Percentiles rank a stretch among this genome's conserved stretches.
Evolutionary conservation across 2,113 vertebrate genomes (phyloP).

Genomic region (Gopherus flavomarginatus): DNA sequence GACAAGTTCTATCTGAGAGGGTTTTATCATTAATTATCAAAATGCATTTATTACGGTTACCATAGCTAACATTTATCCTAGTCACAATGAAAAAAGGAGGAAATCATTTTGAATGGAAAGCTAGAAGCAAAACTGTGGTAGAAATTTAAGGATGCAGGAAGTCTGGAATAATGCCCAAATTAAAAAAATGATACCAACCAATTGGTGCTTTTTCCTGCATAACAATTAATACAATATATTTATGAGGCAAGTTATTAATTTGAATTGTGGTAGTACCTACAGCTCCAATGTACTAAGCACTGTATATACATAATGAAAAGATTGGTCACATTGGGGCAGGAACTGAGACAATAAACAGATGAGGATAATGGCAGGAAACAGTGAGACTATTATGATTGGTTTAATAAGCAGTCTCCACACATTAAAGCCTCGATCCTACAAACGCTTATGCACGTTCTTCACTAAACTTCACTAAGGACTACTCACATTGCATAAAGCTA

Average conservation of each 20-base stretch:
- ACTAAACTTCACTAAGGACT: background rate
- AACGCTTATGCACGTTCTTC: background rate
- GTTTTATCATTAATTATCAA: background rate
- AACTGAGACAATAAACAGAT: background rate
- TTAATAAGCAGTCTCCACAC: background rate
- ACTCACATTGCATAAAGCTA: background rate
- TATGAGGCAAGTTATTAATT: background rate
- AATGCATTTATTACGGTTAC: constrained; percentile 3
- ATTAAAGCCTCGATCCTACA: background rate
- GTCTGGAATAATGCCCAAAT: background rate
- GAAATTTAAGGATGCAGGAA: background rate
- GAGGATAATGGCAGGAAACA: background rate
- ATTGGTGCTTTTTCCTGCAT: background rate
- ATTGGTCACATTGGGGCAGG: too few relatives aligned
- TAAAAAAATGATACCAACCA: background rate
- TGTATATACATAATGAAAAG: background rate
- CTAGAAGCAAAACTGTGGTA: background rate
- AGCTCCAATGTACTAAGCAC: background rate
- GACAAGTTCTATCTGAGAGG: background rate
- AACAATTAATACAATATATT: background rate
- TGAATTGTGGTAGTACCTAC: background rate
- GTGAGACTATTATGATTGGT: background rate
- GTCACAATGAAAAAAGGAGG: background rate
- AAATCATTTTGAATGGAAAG: constrained; percentile 1
- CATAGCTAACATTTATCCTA: background rate